Base-by-base conservation (phyloP, 2,797 vertebrate species). In the Eulemur albifrons region DNA sequence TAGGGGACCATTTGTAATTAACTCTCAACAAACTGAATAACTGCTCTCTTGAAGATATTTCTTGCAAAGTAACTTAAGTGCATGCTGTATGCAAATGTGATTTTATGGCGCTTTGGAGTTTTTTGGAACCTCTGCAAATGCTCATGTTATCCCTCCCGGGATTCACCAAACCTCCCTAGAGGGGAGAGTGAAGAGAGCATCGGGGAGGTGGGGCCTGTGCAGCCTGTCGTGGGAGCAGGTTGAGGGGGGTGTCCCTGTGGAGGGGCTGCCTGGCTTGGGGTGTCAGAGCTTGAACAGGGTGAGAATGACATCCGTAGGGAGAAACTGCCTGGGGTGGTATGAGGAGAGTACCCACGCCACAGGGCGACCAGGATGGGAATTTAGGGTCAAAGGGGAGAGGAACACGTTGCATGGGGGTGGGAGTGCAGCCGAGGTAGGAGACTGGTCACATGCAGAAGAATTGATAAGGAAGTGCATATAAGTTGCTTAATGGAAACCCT, bases 111-210 rank as follows among this genome's bases (percentile, higher is more conserved):
- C 35, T 35, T 67, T 30, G 21, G 45, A 59, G 3, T 84, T 94
- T 95, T 93, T 43, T 77, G 18, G 25, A 92, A 93, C 38, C 32
- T 43, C 14, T 32, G 9, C 54, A 73, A 54, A 80, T 59, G 38
- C 6, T 76, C 17, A 40, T n/a, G 15, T 48, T 54, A 54, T 43
- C 12, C 12, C 12, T 81, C 67, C 43, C 72, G 11, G 81, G 85
- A 35, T 88, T 85, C 63, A 18, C 10, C 18, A 63, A 93, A 75
- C 10, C 57, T 27, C 10, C 57, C 23, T 5, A 27, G 25, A 12
- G 57, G 57, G 57, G 57, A 21, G 43, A 20, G 83, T 17, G 5
- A 80, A 67, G 43, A 70, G 23, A 52, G 38, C 4, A 1, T 8
- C 57, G 4, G 21, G 48, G 0, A 1, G 0, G 13, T 7, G 9